phyloP scores from a whole-genome alignment of 2,888 invertebrate genomes.

The Chymomyza caudatula region DNA sequence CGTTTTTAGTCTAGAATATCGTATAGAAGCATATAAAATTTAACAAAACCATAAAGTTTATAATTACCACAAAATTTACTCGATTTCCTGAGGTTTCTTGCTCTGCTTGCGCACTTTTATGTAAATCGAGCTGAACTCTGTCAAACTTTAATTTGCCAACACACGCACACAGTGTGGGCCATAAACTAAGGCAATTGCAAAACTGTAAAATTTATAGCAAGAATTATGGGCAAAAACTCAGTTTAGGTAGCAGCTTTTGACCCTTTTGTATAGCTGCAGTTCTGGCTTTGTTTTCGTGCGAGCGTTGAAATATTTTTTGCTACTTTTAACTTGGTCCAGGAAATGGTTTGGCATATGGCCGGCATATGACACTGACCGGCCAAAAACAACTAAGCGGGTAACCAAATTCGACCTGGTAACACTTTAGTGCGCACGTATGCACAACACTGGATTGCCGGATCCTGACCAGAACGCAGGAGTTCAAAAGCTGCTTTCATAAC shows the following conservation, averaged over 20 bases:
- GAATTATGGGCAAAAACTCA: constrained; percentile 51
- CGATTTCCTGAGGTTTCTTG: constrained; percentile 29
- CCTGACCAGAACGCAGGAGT: too few species aligned
- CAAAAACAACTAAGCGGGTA: not conserved
- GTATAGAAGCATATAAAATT: constrained; percentile 20
- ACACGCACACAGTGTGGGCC: constrained; percentile 15
- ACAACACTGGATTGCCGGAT: not conserved
- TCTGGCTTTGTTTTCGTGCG: constrained; percentile 57
- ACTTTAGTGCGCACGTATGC: not conserved
- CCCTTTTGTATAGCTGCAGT: not conserved
- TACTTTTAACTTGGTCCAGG: constrained; percentile 63
- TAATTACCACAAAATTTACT: constrained; percentile 65
- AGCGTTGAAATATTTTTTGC: constrained; percentile 67
- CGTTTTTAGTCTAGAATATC: too few species aligned
- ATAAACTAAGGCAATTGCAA: constrained; percentile 46
- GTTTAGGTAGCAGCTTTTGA: constrained; percentile 3
- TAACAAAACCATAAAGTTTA: constrained; percentile 62
- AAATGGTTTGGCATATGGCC: constrained; percentile 59
- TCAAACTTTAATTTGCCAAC: not conserved
- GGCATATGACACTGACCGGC: constrained; percentile 11
- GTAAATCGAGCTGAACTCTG: not conserved
- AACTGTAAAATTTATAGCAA: constrained; percentile 55
- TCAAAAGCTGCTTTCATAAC: not conserved
- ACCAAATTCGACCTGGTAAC: constrained; percentile 10
- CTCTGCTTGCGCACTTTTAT: not conserved